A percentile compares a stretch with the other conserved stretches of the same genome.
These are phyloP conservation scores for Ceraclea dissimilis DNA, from an alignment of 2,888 invertebrate genomes.

Conservation along the genomic window DNA sequence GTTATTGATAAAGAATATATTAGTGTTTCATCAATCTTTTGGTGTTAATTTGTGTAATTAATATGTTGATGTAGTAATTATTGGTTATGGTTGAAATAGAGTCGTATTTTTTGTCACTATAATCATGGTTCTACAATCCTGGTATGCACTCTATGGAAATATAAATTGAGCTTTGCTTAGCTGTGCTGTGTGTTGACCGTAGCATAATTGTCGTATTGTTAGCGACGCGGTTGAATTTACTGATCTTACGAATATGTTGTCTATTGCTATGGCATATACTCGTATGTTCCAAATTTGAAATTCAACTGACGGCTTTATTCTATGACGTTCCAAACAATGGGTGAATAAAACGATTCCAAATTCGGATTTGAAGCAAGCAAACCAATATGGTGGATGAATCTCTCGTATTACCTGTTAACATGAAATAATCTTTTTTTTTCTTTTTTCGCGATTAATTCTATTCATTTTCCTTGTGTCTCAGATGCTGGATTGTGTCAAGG, in stretches of 20 bases:
- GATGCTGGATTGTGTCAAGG: no score
- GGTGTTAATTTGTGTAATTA: no score
- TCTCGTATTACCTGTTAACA: no score
- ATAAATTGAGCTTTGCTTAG: constrained; percentile 7
- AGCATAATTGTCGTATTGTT: constrained; percentile 24
- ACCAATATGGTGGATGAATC: background rate
- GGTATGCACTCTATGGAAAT: background rate
- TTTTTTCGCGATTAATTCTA: no score
- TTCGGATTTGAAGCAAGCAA: background rate
- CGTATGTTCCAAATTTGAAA: background rate
- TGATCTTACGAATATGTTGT: constrained; percentile 13
- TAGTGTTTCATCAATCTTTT: no score
- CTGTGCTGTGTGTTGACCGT: constrained; percentile 20
- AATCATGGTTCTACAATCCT: background rate
- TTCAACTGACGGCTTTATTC: background rate
- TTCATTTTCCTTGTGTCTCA: no score
- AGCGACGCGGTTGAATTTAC: constrained; percentile 8
- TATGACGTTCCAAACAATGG: background rate
- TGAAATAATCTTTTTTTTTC: no score
- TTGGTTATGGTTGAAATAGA: no score
- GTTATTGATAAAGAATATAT: no score
- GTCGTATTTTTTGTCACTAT: no score
- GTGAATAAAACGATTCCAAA: background rate
- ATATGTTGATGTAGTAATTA: no score
- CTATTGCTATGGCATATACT: background rate